A percentile compares a stretch with the other conserved stretches of the same genome.
Conservation (phyloP, 2,797 vertebrate species). For the Chloroceryle amazona region DNA sequence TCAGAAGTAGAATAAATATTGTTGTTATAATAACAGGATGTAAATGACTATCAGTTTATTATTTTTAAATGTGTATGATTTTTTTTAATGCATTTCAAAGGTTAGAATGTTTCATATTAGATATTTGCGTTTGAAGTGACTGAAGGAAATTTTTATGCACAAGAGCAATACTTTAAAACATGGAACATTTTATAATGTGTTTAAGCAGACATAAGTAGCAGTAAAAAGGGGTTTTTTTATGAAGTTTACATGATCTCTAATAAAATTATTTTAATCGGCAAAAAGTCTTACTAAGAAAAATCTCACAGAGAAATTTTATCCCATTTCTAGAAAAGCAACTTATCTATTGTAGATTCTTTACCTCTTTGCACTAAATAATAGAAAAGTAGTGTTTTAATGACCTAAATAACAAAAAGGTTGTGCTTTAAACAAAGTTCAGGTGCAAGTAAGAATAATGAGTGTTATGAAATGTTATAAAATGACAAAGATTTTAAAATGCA, state of each 20-base stretch:
- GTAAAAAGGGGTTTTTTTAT: not conserved
- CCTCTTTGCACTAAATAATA: not conserved
- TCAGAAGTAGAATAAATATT: not conserved
- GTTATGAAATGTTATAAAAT: not conserved
- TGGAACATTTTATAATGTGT: not conserved
- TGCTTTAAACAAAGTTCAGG: not conserved
- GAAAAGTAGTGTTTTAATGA: not conserved
- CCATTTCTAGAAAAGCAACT: not conserved
- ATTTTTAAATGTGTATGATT: not conserved
- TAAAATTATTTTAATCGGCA: not conserved
- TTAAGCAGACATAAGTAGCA: not conserved
- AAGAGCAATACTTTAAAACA: not conserved
- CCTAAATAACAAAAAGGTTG: not conserved
- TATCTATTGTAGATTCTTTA: not conserved
- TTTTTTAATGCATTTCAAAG: not conserved
- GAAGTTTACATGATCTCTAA: not conserved
- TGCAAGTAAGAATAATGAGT: not conserved
- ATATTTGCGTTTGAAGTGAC: not conserved
- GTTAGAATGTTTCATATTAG: not conserved
- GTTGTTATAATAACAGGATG: not conserved
- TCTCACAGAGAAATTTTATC: not conserved
- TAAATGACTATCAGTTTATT: not conserved
- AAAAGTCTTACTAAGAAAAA: not conserved
- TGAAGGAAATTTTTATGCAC: not conserved
- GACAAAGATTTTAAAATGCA: not conserved